These are phyloP conservation scores for Pseudolaguvia tuberculata DNA, from an alignment of 2,113 vertebrate species.

Conservation along the genomic window DNA sequence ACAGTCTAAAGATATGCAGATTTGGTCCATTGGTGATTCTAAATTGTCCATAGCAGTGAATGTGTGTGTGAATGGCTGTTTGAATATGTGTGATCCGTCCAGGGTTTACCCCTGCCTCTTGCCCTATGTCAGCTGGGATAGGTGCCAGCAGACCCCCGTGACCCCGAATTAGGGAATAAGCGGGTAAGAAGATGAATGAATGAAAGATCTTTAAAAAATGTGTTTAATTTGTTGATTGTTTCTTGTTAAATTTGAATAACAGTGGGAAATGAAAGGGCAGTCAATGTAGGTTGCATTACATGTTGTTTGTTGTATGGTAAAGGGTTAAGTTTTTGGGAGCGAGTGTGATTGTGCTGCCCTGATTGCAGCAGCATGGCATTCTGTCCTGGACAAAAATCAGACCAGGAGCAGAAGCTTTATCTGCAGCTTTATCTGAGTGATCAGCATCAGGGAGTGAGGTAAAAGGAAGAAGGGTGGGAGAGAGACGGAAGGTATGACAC, in stretches of 20 bases:
- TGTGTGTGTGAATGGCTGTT: too few species aligned
- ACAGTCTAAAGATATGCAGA: too few species aligned
- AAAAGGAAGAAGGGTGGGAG: slow-evolving; percentile 32
- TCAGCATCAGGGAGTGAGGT: slow-evolving; percentile 29
- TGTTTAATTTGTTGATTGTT: background rate
- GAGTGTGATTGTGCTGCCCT: slow-evolving; percentile 12
- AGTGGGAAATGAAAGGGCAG: too few species aligned
- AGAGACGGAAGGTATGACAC: slow-evolving; percentile 58
- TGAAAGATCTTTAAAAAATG: too few species aligned
- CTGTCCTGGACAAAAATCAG: slow-evolving; percentile 34
- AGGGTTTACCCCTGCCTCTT: too few species aligned
- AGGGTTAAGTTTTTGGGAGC: slow-evolving; percentile 34
- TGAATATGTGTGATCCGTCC: too few species aligned
- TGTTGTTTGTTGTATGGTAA: slow-evolving; percentile 9
- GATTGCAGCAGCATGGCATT: slow-evolving; percentile 39
- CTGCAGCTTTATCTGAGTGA: slow-evolving; percentile 48
- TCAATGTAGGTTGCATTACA: background rate
- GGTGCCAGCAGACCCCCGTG: too few species aligned
- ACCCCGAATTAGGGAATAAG: too few species aligned
- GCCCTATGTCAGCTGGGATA: too few species aligned
- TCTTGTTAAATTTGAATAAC: background rate
- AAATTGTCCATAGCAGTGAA: too few species aligned
- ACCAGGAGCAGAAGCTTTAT: slow-evolving; percentile 40
- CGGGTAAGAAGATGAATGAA: too few species aligned
- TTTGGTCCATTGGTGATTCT: too few species aligned